Evolutionary conservation across 1,140 invertebrate species (phyloP), one percentile per base, ranked within the genome.

Genomic region (Cyclargus thomasi): DNA sequence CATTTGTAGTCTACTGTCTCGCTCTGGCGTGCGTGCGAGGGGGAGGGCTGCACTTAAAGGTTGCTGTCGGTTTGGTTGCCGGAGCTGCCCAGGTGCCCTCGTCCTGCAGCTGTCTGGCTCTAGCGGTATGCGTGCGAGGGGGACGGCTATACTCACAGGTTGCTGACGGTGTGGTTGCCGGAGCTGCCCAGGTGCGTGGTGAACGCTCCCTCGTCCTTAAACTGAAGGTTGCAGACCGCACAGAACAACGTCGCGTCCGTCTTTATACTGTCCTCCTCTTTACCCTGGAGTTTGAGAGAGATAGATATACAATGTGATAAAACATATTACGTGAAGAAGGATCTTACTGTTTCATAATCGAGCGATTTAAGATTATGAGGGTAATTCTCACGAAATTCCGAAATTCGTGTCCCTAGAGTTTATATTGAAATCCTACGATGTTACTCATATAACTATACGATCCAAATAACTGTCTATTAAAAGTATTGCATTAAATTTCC

Each of bases 181-280:
- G 87, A 90, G 67, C 82, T 86, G 17, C 85, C 85, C 18, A 90
- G 78, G 55, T 88, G 87, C 0, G 81, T 86, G 18, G 67, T 63
- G 68, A 73, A 90, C 1, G 85, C 87, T 0, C 62, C 68, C 11
- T 79, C 74, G 36, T 71, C 77, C 0, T 77, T 67, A 71, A 90
- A 88, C 63, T 81, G 81, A 0, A 90, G 64, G 18, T 71, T 55
- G 67, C 87, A 90, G 39, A 85, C 85, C 0, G 73, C 72, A 67
- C 87, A 90, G 76, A 84, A 86, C 22, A 78, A 62, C 14, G 81
- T 67, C 22, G 78, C 65, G 2, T 65, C 53, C 1, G 70, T 55
- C 23, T 81, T 72, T 23, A 70, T 39, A 39, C 47, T 57, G n/a
- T 66, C 71, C 53, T 62, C 39, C 39, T 82, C 77, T 18, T 80